These are phyloP conservation scores for Prunella himalayana DNA, from an alignment of 2,113 vertebrate genomes.

Conservation along the genomic window DNA sequence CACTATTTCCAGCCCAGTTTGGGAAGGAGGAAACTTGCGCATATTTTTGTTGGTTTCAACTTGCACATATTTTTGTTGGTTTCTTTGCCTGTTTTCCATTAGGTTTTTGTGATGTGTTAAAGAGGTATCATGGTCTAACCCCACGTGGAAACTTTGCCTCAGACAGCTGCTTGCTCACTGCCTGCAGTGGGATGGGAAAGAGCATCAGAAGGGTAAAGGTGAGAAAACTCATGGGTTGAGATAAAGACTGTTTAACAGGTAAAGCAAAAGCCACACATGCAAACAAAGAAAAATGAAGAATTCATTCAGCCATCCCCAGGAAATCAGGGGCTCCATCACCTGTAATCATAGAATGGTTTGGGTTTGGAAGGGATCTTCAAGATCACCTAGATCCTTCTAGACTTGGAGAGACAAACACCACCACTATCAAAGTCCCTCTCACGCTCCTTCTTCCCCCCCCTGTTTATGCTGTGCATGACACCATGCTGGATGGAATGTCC, in stretches of 20 bases:
- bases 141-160: background rate
- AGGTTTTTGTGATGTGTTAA: background rate
- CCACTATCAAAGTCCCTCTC: rapidly evolving
- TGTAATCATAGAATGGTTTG: background rate
- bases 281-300: background rate
- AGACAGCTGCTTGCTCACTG: background rate
- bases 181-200: background rate
- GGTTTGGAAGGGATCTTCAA: background rate
- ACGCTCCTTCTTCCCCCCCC: background rate
- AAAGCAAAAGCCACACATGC: rapidly evolving
- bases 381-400: background rate
- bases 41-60: too few species aligned
- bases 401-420: background rate
- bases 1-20: background rate
- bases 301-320: background rate
- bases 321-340: background rate
- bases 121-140: background rate
- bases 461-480: background rate
- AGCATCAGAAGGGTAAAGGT: background rate
- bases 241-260: background rate
- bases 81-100: background rate
- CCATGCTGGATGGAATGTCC: background rate
- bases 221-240: background rate
- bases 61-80: background rate
- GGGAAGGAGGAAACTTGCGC: background rate